These are phyloP conservation scores for Raja brachyura DNA, from an alignment of 2,113 vertebrate species.

Conservation along the genomic window DNA sequence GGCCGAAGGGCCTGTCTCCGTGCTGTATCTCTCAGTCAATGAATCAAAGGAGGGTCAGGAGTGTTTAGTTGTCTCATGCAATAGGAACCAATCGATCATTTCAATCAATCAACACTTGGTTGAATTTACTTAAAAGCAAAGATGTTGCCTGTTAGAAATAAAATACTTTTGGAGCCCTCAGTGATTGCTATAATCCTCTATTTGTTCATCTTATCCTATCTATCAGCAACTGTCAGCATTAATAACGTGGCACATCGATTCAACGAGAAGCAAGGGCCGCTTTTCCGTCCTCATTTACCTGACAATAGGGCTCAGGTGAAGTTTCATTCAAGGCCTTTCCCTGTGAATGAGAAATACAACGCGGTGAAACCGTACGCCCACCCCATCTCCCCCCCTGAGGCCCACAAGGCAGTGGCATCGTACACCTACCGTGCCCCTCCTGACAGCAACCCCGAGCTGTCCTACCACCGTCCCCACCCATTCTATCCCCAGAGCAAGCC, in stretches of 20 bases:
- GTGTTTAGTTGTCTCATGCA: no score
- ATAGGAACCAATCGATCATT: no score
- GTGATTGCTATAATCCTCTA: neutral
- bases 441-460: neutral
- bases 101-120: no score
- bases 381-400: neutral
- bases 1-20: no score
- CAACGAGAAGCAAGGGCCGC: neutral
- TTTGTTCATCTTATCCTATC: constrained; percentile 1
- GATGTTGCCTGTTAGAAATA: neutral
- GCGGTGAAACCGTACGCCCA: neutral
- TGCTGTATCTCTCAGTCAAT: no score
- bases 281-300: neutral
- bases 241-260: neutral
- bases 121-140: neutral
- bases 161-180: neutral
- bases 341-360: neutral
- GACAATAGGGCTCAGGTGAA: neutral
- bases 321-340: no score
- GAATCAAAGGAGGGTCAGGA: no score
- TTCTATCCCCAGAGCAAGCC: neutral
- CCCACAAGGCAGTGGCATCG: neutral
- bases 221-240: constrained; percentile 1
- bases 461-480: neutral
- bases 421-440: neutral